Percentiles rank a stretch among this genome's conserved stretches.
These are phyloP conservation scores for Trichonephila inaurata DNA, from an alignment of 1,140 invertebrate genomes.

Conservation along the genomic window DNA sequence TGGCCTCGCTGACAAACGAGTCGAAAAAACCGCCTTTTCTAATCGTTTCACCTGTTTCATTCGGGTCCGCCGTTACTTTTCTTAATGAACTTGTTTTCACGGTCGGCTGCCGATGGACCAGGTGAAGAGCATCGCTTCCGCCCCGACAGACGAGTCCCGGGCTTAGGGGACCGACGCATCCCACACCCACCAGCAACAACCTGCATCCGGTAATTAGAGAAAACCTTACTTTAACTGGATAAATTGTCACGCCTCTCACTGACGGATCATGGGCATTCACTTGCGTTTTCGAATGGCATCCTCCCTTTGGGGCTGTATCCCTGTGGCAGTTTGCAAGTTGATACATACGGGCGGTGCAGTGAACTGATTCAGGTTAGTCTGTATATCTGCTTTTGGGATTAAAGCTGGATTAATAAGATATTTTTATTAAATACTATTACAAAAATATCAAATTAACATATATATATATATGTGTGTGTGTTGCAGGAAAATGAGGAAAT, in stretches of 20 bases:
- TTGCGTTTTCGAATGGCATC: background rate
- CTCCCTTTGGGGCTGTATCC: background rate
- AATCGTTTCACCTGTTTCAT: slow-evolving; percentile 52
- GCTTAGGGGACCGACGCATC: slow-evolving; percentile 20
- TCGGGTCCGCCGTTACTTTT: background rate
- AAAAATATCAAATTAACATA: too few relatives aligned
- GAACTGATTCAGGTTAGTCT: too few relatives aligned
- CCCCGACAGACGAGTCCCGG: slow-evolving; percentile 54
- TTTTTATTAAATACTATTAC: too few relatives aligned
- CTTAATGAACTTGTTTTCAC: slow-evolving; percentile 68
- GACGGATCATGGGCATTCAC: slow-evolving; percentile 8
- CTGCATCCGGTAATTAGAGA: slow-evolving; percentile 51
- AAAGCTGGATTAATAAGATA: too few relatives aligned
- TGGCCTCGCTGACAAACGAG: background rate
- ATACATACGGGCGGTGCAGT: too few relatives aligned
- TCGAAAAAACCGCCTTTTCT: background rate
- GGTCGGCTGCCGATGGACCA: slow-evolving; percentile 4
- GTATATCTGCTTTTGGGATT: too few relatives aligned
- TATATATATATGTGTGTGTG: too few relatives aligned
- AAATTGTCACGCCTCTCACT: slow-evolving; percentile 1
- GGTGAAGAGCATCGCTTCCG: slow-evolving; percentile 27
- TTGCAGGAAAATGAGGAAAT: too few relatives aligned
- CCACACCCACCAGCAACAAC: slow-evolving; percentile 23
- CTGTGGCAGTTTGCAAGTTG: too few relatives aligned
- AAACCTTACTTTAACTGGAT: slow-evolving; percentile 29